Conservation (phyloP, 2,797 vertebrate species). For the Naso thynnoides region DNA sequence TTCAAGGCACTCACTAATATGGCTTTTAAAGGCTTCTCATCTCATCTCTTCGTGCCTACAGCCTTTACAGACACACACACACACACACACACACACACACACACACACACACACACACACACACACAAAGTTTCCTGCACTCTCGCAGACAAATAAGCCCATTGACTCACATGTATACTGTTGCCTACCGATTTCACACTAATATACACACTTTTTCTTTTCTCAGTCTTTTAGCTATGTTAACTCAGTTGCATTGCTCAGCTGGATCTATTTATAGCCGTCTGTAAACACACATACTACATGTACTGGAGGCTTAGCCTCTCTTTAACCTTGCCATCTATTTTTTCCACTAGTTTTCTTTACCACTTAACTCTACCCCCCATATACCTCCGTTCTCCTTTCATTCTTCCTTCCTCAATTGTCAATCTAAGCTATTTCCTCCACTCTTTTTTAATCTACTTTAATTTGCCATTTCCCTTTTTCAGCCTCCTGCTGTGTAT, state of each 20-base stretch:
- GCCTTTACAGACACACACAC: constrained; percentile 18
- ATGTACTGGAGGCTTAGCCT: constrained; percentile 33
- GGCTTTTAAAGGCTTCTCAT: constrained; percentile 72
- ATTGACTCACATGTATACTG: constrained; percentile 36
- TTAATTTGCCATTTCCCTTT: constrained; percentile 5
- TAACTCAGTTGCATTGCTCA: constrained; percentile 48
- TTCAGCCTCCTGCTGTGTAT: constrained; percentile 11
- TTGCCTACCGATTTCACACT: constrained; percentile 37
- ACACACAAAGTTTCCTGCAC: constrained; percentile 7
- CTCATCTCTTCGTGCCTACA: constrained; percentile 36
- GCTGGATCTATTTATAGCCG: constrained; percentile 49
- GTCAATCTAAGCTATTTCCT: background rate
- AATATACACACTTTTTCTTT: constrained; percentile 26
- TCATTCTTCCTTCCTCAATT: constrained; percentile 7
- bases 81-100: constrained; percentile 28
- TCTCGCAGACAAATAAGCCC: constrained; percentile 28
- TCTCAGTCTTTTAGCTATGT: constrained; percentile 23
- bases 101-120: constrained; percentile 25
- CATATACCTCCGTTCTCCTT: constrained; percentile 1
- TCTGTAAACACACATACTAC: constrained; percentile 14
- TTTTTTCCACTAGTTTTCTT: constrained; percentile 20
- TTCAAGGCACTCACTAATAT: constrained; percentile 74
- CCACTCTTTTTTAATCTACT: constrained; percentile 14
- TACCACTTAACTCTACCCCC: constrained; percentile 20
- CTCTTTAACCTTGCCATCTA: constrained; percentile 29